These are phyloP conservation scores for Gallinago stenura DNA, from an alignment of 2,797 vertebrate genomes.

Conservation along the genomic window DNA sequence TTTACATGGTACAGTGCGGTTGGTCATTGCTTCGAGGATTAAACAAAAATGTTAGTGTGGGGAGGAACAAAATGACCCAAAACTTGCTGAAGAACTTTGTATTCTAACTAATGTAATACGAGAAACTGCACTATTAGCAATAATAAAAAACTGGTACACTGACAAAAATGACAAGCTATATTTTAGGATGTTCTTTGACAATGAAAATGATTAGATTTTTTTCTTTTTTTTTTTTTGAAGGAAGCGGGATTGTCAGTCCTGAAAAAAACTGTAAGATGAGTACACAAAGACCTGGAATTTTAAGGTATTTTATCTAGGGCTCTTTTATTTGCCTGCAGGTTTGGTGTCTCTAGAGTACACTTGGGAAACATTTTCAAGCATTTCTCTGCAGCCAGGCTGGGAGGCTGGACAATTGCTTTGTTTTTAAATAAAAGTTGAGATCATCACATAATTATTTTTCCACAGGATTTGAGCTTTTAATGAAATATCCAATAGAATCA, in stretches of 20 bases:
- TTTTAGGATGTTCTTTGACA: conserved; percentile 36
- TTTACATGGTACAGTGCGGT: not conserved
- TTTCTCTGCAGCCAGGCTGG: not conserved
- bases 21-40: not conserved
- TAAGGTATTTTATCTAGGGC: not conserved
- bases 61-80: not conserved
- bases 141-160: not conserved
- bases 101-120: not conserved
- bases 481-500: not conserved
- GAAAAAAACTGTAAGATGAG: not conserved
- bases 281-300: conserved; percentile 23
- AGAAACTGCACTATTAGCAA: not conserved
- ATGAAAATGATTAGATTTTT: not conserved
- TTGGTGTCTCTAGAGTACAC: not conserved
- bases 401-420: not conserved
- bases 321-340: not conserved
- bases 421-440: not conserved
- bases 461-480: not conserved
- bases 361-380: not conserved
- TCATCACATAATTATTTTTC: not conserved
- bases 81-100: not conserved
- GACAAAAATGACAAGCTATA: conserved; percentile 49
- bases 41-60: not conserved
- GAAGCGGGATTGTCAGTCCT: not conserved
- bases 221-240: not conserved